Evolutionary conservation across 2,888 invertebrate genomes (phyloP).

Genomic region (Synanthedon andrenaeformis): DNA sequence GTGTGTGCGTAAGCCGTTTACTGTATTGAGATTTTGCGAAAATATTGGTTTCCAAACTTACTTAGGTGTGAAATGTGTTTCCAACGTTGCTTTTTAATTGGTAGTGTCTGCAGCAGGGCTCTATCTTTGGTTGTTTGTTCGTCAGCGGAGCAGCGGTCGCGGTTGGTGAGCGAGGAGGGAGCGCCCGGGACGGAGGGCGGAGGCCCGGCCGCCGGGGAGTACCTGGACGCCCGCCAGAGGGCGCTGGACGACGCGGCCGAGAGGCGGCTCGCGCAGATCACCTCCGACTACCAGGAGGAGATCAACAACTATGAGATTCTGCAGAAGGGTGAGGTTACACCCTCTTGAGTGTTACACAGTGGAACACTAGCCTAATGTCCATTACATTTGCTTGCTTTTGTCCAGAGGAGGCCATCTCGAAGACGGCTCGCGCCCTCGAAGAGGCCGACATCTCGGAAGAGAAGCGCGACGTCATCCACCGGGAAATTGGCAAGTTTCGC

Average conservation of each 20-base stretch:
- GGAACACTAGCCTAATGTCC: not conserved
- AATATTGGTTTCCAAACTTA: too few species aligned
- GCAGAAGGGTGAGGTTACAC: conserved; percentile 64
- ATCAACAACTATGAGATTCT: conserved; percentile 77
- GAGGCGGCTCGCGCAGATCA: conserved; percentile 82
- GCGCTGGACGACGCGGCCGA: conserved; percentile 80
- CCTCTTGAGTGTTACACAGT: not conserved
- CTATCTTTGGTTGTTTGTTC: too few species aligned
- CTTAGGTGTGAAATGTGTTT: too few species aligned
- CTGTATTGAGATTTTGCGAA: too few species aligned
- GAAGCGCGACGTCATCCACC: conserved; percentile 93
- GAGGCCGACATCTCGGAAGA: conserved; percentile 96
- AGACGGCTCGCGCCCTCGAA: conserved; percentile 77
- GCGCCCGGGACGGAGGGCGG: conserved; percentile 49
- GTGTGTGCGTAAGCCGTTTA: too few species aligned
- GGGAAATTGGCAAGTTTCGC: conserved; percentile 97
- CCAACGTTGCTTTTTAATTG: too few species aligned
- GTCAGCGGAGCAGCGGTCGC: conserved; percentile 38
- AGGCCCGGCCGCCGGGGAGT: conserved; percentile 72
- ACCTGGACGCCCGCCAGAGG: conserved; percentile 82
- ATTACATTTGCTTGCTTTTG: not conserved
- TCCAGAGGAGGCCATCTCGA: conserved; percentile 75
- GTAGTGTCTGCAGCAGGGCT: too few species aligned
- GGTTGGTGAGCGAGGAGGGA: conserved; percentile 1
- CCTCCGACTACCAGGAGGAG: conserved; percentile 85